Percentiles rank a stretch among this genome's conserved stretches.
Conservation (phyloP, 2,797 vertebrate species). For the Peromyscus eremicus region DNA sequence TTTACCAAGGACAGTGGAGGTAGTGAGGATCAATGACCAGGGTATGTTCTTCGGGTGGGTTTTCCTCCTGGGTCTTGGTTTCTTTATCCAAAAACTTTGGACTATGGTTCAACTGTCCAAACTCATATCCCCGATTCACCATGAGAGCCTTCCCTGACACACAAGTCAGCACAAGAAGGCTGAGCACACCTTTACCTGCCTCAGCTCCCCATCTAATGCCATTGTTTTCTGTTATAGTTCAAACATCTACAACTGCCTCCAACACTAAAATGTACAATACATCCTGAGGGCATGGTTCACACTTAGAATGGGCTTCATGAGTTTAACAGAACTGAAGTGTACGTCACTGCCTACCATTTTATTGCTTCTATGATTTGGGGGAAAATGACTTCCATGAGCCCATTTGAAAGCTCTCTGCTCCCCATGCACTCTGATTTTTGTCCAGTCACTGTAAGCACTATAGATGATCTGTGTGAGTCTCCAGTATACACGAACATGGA, state of each 20-base stretch:
- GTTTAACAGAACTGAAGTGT: conserved; percentile 11
- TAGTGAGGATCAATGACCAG: not conserved
- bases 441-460: not conserved
- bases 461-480: not conserved
- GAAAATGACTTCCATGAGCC: not conserved
- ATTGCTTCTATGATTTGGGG: not conserved
- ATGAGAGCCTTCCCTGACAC: not conserved
- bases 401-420: not conserved
- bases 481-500: not conserved
- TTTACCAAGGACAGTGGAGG: not conserved
- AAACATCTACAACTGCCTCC: not conserved
- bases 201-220: not conserved
- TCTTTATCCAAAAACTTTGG: not conserved
- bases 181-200: not conserved
- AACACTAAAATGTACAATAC: not conserved
- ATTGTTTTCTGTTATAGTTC: not conserved
- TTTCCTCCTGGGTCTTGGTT: not conserved
- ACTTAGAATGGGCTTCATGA: not conserved
- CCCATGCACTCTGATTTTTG: not conserved
- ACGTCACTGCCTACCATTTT: not conserved
- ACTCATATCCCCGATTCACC: not conserved
- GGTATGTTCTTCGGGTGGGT: not conserved
- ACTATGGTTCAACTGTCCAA: not conserved
- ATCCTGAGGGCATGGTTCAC: not conserved
- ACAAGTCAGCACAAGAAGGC: not conserved